phyloP scores from a whole-genome alignment of 1,140 invertebrate genomes.

The Forficula auricularia region DNA sequence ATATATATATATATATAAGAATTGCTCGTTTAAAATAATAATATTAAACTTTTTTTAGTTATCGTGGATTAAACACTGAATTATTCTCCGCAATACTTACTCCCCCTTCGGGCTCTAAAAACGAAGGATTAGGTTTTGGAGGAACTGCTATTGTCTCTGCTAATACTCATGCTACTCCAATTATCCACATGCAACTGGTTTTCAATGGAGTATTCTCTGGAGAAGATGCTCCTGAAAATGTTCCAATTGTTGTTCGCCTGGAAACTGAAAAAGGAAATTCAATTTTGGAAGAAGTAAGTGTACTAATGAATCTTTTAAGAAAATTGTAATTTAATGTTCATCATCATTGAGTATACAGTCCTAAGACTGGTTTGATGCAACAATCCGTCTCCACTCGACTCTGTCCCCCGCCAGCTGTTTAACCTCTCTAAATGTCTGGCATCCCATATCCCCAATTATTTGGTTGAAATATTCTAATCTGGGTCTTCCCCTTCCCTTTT shows the following conservation, averaged over 20 bases:
- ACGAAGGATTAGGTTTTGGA: conserved; percentile 40
- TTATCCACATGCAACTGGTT: conserved; percentile 59
- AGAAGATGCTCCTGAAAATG: conserved; percentile 39
- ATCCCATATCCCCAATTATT: too few species aligned
- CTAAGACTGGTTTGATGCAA: too few species aligned
- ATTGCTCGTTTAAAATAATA: too few species aligned
- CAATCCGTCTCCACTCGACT: too few species aligned
- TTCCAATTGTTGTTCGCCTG: conserved; percentile 48
- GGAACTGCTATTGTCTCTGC: conserved; percentile 72
- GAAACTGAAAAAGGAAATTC: conserved; percentile 48
- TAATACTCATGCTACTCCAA: conserved; percentile 52
- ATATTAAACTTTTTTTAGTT: conserved; percentile 14
- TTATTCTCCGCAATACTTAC: conserved; percentile 65
- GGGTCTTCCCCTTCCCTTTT: too few species aligned
- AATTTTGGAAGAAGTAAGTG: conserved; percentile 48
- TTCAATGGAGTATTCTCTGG: conserved; percentile 62
- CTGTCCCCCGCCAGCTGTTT: too few species aligned
- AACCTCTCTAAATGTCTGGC: too few species aligned
- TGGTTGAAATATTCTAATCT: too few species aligned
- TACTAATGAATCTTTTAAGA: background rate
- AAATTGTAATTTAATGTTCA: too few species aligned
- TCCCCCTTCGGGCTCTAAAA: conserved; percentile 32
- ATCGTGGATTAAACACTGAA: conserved; percentile 48
- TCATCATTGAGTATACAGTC: too few species aligned
- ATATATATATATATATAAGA: too few species aligned